Evolutionary conservation across 2,113 vertebrate species (phyloP).

Genomic region (Condylura cristata): DNA sequence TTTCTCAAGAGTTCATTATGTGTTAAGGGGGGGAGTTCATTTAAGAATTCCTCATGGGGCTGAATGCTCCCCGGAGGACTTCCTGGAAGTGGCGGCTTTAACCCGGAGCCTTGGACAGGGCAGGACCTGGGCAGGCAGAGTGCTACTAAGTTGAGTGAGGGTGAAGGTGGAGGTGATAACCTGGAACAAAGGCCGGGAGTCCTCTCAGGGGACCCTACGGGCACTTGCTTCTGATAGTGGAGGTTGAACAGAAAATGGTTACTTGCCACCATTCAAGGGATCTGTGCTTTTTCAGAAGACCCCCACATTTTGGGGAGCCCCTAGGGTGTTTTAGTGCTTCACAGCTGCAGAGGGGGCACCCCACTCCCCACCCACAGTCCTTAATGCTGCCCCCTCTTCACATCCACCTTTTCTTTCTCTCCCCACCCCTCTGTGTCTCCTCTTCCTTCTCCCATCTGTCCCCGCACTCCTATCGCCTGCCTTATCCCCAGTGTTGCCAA

Average conservation of each 20-base stretch:
- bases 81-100: background rate
- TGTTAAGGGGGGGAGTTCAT: accelerated
- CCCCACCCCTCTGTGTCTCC: too few species aligned
- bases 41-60: background rate
- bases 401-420: background rate
- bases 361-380: background rate
- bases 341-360: background rate
- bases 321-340: background rate
- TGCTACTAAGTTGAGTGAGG: background rate
- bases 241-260: background rate
- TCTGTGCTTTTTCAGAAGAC: too few species aligned
- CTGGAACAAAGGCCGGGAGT: too few species aligned
- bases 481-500: conserved; percentile 87
- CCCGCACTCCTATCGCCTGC: background rate
- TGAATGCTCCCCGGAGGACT: background rate
- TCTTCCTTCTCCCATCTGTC: too few species aligned
- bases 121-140: background rate
- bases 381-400: background rate
- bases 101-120: background rate
- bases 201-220: background rate
- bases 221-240: background rate
- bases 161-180: background rate
- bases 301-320: background rate
- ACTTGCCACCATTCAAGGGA: background rate
- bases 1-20: background rate